Evolutionary conservation across 2,888 invertebrate species (phyloP), one percentile per base, ranked within the genome.

Genomic region (Norana najaformis): DNA sequence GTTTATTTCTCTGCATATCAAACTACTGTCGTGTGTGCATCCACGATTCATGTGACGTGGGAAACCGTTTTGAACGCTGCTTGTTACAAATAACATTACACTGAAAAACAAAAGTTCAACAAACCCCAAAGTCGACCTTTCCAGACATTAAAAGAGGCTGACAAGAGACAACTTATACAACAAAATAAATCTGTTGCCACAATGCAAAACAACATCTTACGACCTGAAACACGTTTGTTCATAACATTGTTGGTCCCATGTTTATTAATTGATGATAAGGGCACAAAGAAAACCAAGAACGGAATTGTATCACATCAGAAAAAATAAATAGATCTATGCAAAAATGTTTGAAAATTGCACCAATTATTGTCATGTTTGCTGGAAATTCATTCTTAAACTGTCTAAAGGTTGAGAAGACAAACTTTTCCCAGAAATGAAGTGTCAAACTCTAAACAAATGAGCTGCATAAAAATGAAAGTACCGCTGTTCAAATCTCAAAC

Each of bases 151-250:
- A n/a, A 69, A 30, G 69, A 69, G 69, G n/a, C 20, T n/a, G n/a
- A 30, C 69, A n/a, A 69, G 30, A 69, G 69, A 69, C 69, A 69
- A n/a, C n/a, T n/a, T 11, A 13, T 41, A 13, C 69, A 69, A 69
- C 69, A 69, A 69, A 69, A 69, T 69, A 69, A 69, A 69, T n/a
- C n/a, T 69, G 69, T 69, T n/a, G 69, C 69, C 69, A 69, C 69
- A 69, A 69, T n/a, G 69, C 69, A 69, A 30, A 69, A n/a, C 69
- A 69, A 69, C 69, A n/a, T 69, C n/a, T 69, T n/a, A n/a, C 13
- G n/a, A 69, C 30, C 30, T 69, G 69, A 69, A 69, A 69, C 69
- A 30, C 6, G 69, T 69, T 69, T 69, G 69, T 69, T 69, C 69
- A 30, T 53, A 53, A 53, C 30, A n/a, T n/a, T n/a, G 30, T 69